These are phyloP conservation scores for Polydrusus pterygomalis DNA, from an alignment of 2,888 invertebrate species.

Conservation along the genomic window DNA sequence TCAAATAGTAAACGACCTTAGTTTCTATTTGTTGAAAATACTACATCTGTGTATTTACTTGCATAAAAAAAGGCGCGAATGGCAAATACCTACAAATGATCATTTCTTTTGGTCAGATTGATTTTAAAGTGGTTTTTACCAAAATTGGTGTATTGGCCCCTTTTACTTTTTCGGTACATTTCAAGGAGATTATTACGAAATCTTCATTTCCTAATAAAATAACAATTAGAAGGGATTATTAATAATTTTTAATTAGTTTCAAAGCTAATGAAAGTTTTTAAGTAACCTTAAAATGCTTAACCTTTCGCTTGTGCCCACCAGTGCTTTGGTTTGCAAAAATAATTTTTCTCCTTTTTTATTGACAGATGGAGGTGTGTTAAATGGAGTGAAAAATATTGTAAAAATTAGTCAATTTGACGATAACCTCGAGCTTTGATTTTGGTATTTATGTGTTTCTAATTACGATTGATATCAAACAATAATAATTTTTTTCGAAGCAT, in stretches of 20 bases:
- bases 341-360: neutral
- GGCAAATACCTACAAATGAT: neutral
- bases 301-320: slow-evolving; percentile 1
- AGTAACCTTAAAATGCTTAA: slow-evolving; percentile 6
- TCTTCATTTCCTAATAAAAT: neutral
- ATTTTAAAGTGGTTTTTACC: slow-evolving; percentile 18
- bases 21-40: slow-evolving; percentile 24
- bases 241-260: slow-evolving; percentile 14
- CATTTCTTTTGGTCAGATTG: neutral
- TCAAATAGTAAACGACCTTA: neutral
- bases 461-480: too few species aligned
- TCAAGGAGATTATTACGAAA: slow-evolving; percentile 23
- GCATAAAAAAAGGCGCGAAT: neutral
- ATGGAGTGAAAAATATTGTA: slow-evolving; percentile 1
- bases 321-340: neutral
- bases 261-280: neutral
- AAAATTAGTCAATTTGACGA: neutral
- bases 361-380: neutral
- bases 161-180: slow-evolving; percentile 27
- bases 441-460: too few species aligned
- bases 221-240: neutral
- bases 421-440: too few species aligned
- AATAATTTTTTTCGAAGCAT: too few species aligned
- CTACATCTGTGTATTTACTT: neutral
- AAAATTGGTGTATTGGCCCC: slow-evolving; percentile 24